phyloP scores from a whole-genome alignment of 2,797 vertebrate species.

The Sciurus vulgaris region DNA sequence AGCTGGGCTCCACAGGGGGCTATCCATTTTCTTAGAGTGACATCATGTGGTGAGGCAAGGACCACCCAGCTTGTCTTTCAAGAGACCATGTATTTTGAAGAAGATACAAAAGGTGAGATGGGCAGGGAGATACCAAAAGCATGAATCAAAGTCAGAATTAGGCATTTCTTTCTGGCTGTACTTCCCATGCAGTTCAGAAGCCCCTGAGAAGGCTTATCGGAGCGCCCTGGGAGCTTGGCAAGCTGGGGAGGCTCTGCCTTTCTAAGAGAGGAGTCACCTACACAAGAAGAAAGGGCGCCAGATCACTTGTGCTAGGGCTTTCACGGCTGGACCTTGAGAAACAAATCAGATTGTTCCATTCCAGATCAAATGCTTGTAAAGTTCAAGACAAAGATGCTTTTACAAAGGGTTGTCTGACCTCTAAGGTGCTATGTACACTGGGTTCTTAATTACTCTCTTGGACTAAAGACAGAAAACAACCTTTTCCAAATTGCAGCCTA shows the following conservation, averaged over 20 bases:
- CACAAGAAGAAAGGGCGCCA: background rate
- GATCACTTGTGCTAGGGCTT: no score
- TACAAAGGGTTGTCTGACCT: background rate
- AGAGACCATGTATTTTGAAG: background rate
- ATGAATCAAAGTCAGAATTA: background rate
- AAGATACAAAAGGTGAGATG: background rate
- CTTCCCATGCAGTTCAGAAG: background rate
- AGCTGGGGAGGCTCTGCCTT: background rate
- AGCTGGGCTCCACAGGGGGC: background rate
- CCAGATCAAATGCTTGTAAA: background rate
- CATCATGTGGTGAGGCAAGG: background rate
- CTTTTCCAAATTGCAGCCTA: background rate
- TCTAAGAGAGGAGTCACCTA: background rate
- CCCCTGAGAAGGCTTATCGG: background rate
- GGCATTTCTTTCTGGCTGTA: background rate
- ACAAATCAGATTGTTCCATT: background rate
- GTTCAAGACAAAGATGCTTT: background rate
- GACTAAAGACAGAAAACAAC: background rate
- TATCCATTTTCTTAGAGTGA: slow-evolving; percentile 33
- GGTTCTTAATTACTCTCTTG: background rate
- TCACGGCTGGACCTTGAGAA: background rate
- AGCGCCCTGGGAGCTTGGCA: background rate
- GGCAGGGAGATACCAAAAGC: background rate
- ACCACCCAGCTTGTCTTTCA: slow-evolving; percentile 15
- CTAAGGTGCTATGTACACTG: background rate